Evolutionary conservation across 2,888 invertebrate genomes (phyloP).

Genomic region (Synergus laeviventris): DNA sequence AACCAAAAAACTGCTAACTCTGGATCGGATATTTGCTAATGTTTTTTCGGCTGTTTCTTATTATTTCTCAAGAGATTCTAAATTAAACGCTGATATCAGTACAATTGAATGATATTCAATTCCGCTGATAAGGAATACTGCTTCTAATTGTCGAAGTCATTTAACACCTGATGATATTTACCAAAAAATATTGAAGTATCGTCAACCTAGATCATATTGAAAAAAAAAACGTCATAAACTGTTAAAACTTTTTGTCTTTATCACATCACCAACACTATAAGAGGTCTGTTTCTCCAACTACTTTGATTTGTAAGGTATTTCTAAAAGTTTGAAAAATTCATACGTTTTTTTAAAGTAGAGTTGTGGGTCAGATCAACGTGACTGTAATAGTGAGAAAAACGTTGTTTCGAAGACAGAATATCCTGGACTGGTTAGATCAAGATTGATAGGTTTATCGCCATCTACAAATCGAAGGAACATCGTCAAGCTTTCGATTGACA

Average conservation of each 20-base stretch:
- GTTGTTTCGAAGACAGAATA: slow-evolving; percentile 15
- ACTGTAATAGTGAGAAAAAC: slow-evolving; percentile 4
- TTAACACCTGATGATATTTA: no score
- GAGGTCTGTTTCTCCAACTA: not conserved
- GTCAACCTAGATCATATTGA: not conserved
- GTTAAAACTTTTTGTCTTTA: not conserved
- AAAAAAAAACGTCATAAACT: not conserved
- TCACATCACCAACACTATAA: not conserved
- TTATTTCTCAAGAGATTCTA: not conserved
- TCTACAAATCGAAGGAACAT: slow-evolving; percentile 28
- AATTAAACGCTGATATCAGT: slow-evolving; percentile 7
- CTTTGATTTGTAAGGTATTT: not conserved
- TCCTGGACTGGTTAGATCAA: not conserved
- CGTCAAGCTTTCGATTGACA: slow-evolving; percentile 11
- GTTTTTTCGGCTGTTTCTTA: not conserved
- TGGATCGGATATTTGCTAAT: not conserved
- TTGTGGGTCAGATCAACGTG: slow-evolving; percentile 4
- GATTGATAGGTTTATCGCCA: slow-evolving; percentile 4
- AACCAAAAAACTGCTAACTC: not conserved
- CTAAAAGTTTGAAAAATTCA: not conserved
- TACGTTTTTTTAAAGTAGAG: not conserved
- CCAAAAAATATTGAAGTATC: no score
- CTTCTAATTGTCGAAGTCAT: not conserved
- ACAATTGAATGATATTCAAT: slow-evolving; percentile 10
- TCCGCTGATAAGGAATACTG: slow-evolving; percentile 12